Percentiles rank a stretch among this genome's conserved stretches.
Evolutionary conservation across 2,797 vertebrate genomes (phyloP).

Genomic region (Semotilus atromaculatus): DNA sequence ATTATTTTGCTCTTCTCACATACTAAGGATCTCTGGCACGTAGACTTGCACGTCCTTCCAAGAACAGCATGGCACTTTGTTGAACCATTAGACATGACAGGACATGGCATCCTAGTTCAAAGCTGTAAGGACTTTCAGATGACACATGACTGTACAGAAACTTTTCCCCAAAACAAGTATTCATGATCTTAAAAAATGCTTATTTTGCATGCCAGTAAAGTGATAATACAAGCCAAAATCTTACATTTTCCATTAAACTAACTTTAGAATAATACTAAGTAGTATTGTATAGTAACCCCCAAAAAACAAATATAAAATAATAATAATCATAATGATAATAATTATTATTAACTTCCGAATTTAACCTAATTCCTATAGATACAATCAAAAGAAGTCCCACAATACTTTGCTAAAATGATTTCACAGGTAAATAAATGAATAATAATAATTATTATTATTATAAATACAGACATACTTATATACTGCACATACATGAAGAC

Average conservation of each 20-base stretch:
- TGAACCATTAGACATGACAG: conserved; percentile 17
- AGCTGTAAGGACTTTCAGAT: conserved; percentile 5
- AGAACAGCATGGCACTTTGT: conserved; percentile 1
- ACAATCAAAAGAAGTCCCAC: no score
- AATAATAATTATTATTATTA: no score
- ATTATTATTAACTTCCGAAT: no score
- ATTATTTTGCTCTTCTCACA: conserved; percentile 56
- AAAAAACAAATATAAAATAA: background rate
- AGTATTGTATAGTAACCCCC: background rate
- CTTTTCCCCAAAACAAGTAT: background rate
- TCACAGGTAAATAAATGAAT: no score
- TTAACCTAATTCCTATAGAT: no score
- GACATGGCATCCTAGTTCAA: background rate
- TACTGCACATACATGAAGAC: no score
- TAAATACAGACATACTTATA: no score
- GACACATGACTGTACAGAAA: background rate
- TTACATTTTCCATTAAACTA: background rate
- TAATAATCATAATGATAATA: background rate
- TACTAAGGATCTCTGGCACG: conserved; percentile 40
- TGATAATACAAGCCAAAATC: background rate
- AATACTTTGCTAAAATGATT: no score
- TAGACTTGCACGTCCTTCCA: background rate
- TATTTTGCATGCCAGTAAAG: background rate
- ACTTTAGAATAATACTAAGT: background rate
- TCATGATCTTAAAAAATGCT: background rate